Percentiles rank a stretch among this genome's conserved stretches.
phyloP scores from a whole-genome alignment of 1,140 invertebrate species.

The Rhopalosiphum maidis region DNA sequence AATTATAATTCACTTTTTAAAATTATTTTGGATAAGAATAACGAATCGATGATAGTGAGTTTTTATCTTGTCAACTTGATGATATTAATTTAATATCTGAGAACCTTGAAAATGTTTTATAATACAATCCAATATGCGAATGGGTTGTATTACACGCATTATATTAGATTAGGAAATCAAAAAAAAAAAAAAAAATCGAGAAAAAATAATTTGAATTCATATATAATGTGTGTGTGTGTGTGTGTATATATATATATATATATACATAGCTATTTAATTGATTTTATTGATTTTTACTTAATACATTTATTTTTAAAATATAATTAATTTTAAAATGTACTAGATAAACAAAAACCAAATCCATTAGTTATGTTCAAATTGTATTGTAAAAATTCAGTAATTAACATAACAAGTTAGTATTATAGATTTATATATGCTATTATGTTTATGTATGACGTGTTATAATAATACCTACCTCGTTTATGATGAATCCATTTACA shows the following conservation, averaged over 20 bases:
- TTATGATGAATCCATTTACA: neutral
- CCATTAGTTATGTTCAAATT: neutral
- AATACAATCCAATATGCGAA: neutral
- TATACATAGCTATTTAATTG: neutral
- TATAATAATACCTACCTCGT: neutral
- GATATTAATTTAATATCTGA: neutral
- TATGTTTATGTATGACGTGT: too few relatives aligned
- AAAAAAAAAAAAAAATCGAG: neutral
- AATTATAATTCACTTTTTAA: neutral
- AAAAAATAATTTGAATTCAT: neutral
- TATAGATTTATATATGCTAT: neutral
- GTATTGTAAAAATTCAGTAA: neutral
- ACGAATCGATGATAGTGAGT: neutral
- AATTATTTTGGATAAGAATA: neutral
- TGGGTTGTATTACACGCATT: neutral
- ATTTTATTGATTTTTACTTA: neutral
- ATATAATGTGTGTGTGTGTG: too few relatives aligned
- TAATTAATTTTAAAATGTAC: neutral
- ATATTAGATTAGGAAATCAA: neutral
- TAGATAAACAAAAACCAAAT: neutral
- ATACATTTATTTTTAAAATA: neutral
- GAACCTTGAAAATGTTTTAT: conserved; percentile 21
- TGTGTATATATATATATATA: too few relatives aligned
- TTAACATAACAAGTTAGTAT: neutral
- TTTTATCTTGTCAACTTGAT: neutral